phyloP scores from a whole-genome alignment of 2,888 invertebrate genomes.

The Agrochola litura region DNA sequence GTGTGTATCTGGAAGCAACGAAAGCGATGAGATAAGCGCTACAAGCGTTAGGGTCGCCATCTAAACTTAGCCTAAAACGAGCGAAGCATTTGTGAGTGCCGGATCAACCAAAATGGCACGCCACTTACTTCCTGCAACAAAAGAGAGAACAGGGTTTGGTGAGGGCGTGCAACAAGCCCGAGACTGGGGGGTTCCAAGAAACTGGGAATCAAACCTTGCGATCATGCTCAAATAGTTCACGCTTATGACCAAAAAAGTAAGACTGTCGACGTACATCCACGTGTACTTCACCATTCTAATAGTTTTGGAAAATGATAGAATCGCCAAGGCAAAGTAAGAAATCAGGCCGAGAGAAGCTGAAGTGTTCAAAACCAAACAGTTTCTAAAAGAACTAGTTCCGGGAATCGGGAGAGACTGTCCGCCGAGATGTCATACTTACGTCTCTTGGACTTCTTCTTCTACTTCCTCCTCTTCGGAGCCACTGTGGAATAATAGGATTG shows the following conservation, averaged over 20 bases:
- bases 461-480: constrained; percentile 94
- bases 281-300: constrained; percentile 70
- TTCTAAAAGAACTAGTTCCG: constrained; percentile 77
- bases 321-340: constrained; percentile 84
- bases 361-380: constrained; percentile 85
- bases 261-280: constrained; percentile 67
- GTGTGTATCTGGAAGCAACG: constrained; percentile 83
- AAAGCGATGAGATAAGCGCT: constrained; percentile 84
- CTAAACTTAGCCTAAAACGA: constrained; percentile 86
- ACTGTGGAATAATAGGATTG: constrained; percentile 82
- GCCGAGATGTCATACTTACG: constrained; percentile 90
- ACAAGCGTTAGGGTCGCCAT: constrained; percentile 84
- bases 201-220: constrained; percentile 77
- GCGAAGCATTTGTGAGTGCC: constrained; percentile 87
- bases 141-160: constrained; percentile 88
- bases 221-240: constrained; percentile 80
- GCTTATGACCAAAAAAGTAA: constrained; percentile 71
- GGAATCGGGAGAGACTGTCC: constrained; percentile 54
- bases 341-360: constrained; percentile 86
- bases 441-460: constrained; percentile 94
- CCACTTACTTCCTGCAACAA: constrained; percentile 91
- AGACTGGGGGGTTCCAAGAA: constrained; percentile 77
- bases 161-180: constrained; percentile 87
- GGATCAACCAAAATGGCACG: constrained; percentile 89
- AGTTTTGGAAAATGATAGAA: constrained; percentile 77